These are phyloP conservation scores for Oryzaephilus surinamensis DNA, from an alignment of 1,140 invertebrate species.

Conservation along the genomic window DNA sequence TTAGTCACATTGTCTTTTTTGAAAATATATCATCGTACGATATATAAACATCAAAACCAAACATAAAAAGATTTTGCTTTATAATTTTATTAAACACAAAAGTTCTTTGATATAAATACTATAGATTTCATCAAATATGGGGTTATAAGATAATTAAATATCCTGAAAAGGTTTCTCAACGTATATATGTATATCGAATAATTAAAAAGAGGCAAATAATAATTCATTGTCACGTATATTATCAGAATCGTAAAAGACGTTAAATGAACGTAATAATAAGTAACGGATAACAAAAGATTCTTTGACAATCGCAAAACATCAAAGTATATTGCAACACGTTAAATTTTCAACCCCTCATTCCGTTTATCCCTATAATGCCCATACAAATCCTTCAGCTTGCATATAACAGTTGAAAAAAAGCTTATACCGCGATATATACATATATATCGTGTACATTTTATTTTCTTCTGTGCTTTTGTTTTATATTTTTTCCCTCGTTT, in stretches of 20 bases:
- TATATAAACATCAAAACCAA: no score
- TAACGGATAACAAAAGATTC: constrained; percentile 36
- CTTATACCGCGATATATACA: constrained; percentile 18
- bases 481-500: no score
- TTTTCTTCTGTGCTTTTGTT: no score
- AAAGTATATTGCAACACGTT: constrained; percentile 33
- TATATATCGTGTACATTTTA: neutral
- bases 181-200: no score
- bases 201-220: constrained; percentile 35
- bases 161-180: constrained; percentile 31
- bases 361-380: constrained; percentile 33
- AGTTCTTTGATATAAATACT: no score
- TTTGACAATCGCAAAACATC: constrained; percentile 33
- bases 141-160: constrained; percentile 14
- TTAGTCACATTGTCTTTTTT: no score
- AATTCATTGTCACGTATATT: constrained; percentile 33
- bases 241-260: no score
- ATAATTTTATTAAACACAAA: no score
- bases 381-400: constrained; percentile 31
- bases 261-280: constrained; percentile 38
- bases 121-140: no score
- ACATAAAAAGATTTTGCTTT: no score
- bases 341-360: constrained; percentile 28
- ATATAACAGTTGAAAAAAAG: constrained; percentile 27
- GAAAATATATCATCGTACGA: no score